Conservation (phyloP, 2,113 vertebrate species). For the Notechis scutatus region DNA sequence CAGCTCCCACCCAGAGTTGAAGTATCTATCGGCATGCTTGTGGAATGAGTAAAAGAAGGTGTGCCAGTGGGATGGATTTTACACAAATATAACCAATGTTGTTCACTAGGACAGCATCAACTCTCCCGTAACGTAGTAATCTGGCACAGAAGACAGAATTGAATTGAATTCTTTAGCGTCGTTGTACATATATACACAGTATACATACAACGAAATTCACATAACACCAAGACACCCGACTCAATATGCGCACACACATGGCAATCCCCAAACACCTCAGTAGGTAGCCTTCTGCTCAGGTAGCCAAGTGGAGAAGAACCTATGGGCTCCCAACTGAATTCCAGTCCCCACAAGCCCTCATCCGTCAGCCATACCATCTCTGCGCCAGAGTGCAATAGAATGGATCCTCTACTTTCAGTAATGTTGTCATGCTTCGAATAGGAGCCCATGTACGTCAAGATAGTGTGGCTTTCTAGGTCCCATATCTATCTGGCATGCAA, state of each 20-base stretch:
- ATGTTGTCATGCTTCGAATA: not conserved
- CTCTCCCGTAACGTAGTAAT: not conserved
- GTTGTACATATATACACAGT: no score
- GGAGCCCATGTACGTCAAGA: not conserved
- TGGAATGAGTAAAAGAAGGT: not conserved
- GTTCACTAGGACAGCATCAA: not conserved
- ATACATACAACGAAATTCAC: no score
- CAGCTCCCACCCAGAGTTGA: not conserved
- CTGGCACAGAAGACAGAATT: not conserved
- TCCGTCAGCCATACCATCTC: not conserved
- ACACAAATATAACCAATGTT: not conserved
- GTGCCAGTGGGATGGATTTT: no score
- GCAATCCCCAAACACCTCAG: no score
- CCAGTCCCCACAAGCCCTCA: not conserved
- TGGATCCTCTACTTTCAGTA: not conserved
- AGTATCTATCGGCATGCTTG: not conserved
- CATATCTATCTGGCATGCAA: not conserved
- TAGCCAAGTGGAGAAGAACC: not conserved
- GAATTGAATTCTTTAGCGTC: no score
- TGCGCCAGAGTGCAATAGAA: not conserved
- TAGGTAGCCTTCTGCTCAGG: not conserved
- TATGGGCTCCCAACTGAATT: not conserved
- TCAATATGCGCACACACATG: no score
- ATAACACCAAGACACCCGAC: no score
- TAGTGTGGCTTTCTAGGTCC: not conserved